phyloP scores from a whole-genome alignment of 2,113 vertebrate genomes.

The Cervus canadensis region DNA sequence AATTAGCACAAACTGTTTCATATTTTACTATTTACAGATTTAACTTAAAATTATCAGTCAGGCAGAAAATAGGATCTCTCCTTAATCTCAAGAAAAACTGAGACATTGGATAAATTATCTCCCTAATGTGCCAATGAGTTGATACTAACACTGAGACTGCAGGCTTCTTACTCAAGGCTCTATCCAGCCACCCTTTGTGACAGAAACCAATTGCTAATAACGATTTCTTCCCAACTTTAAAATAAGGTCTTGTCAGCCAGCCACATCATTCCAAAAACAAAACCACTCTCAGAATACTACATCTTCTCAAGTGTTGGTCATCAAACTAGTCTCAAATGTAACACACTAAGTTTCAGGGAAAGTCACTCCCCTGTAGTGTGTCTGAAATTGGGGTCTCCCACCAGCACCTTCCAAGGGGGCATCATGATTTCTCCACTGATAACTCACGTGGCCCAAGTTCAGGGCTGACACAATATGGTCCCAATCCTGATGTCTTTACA shows the following conservation, averaged over 20 bases:
- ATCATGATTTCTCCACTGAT: background rate
- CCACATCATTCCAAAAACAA: background rate
- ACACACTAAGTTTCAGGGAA: background rate
- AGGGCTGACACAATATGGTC: background rate
- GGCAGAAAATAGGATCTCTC: background rate
- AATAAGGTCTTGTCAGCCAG: background rate
- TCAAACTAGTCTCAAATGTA: background rate
- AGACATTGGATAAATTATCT: background rate
- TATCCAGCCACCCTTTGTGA: background rate
- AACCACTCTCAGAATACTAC: background rate
- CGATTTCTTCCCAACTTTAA: background rate
- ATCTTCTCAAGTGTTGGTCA: no score
- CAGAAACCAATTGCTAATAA: background rate
- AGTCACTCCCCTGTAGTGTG: no score
- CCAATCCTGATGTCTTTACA: background rate
- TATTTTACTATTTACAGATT: background rate
- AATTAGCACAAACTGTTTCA: background rate
- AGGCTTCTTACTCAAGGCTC: background rate
- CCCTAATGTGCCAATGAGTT: no score
- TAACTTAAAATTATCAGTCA: constrained; percentile 5
- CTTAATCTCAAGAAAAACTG: background rate
- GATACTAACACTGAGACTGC: no score
- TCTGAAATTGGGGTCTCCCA: background rate
- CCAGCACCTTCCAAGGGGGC: background rate
- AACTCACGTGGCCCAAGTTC: background rate